Base-by-base conservation (phyloP, 2,113 vertebrate species). In the Osmerus mordax region DNA sequence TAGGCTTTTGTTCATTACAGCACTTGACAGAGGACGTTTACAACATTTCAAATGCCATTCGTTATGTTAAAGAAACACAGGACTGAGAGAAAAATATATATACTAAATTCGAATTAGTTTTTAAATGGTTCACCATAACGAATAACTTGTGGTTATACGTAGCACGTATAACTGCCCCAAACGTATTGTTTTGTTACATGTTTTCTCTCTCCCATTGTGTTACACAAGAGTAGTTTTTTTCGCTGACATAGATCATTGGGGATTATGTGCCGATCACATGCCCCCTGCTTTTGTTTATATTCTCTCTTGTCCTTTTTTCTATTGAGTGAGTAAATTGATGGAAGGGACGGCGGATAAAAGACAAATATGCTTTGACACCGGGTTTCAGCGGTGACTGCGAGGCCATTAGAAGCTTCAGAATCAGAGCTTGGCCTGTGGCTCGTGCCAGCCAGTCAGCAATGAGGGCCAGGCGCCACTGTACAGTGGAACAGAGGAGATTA, bases 281-380 rank as follows among this genome's bases (percentile, higher is more conserved):
- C 70, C 80, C 82, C 53, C 11, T 6, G 86, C 86, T 88, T 89
- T 93, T 93, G 92, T 94, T 84, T 83, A 78, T 66, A 60, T 58
- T 79, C 78, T 75, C 88, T 89, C 85, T 86, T 84, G 81, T 89
- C 74, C 68, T 72, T 86, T 47, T 87, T 81, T 87, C 85, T 87
- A 86, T 82, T 85, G 88, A 89, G 87, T 76, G 80, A 81, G 88
- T 89, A 89, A 91, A 91, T 91, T 90, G 89, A 90, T 89, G 91
- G 72, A 78, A 83, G 82, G 73, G 74, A 78, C 61, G 79, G 55
- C 70, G 82, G 89, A 92, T 85, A 88, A 90, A 87, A 89, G 90
- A 85, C 74, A 92, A 89, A 89, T 90, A 82, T 91, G 91, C 92
- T 89, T 78, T 79, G 89, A 85, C 89, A 83, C 70, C 86, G 86